Percentiles rank a stretch among this genome's conserved stretches.
These are phyloP conservation scores for Brachionus plicatilis DNA, from an alignment of 1,140 invertebrate species.

Conservation along the genomic window DNA sequence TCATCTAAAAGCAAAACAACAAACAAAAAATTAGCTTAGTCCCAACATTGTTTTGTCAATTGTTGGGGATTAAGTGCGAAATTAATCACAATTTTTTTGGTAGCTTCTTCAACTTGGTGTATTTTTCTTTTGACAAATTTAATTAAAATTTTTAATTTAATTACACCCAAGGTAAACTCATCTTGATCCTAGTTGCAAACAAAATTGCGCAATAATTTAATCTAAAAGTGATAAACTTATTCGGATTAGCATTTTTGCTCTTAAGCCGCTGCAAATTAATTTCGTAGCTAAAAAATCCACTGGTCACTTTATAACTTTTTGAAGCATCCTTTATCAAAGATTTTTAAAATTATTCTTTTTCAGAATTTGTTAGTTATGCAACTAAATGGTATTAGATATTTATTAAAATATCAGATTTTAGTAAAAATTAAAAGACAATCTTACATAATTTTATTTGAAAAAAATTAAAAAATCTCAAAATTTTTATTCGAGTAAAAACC, in stretches of 20 bases:
- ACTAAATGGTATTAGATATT: background rate
- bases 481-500: background rate
- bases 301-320: background rate
- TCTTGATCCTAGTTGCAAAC: background rate
- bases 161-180: background rate
- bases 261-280: background rate
- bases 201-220: background rate
- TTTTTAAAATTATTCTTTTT: background rate
- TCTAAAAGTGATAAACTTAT: background rate
- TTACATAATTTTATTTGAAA: background rate
- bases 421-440: background rate
- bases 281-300: background rate
- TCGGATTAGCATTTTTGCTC: background rate
- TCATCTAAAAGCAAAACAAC: background rate
- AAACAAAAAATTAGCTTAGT: background rate
- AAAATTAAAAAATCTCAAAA: background rate
- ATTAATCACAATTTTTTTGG: background rate
- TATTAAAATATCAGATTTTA: background rate
- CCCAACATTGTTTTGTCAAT: background rate
- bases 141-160: slow-evolving; percentile 1
- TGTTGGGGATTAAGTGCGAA: background rate
- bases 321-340: background rate
- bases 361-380: background rate
- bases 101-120: background rate
- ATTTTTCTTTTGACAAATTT: background rate